Evolutionary conservation across 2,113 vertebrate genomes (phyloP).

Genomic region (Tupaia chinensis): DNA sequence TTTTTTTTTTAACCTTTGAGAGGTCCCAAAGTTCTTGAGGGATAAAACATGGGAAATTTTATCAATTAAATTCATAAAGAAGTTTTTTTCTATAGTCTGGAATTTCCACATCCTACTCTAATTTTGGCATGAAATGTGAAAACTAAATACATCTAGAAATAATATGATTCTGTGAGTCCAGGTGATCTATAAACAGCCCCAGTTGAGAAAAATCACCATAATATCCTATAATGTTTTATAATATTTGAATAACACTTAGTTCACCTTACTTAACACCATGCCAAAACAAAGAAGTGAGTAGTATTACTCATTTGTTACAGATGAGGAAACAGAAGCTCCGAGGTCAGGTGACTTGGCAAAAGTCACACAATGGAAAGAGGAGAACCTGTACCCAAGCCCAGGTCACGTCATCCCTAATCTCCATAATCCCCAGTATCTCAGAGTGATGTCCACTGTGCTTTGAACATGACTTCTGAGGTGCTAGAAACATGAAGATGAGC

Average conservation of each 20-base stretch:
- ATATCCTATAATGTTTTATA: not conserved
- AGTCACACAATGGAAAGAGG: not conserved
- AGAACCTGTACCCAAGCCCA: not conserved
- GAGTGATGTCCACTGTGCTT: not conserved
- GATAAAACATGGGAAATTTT: not conserved
- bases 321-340: not conserved
- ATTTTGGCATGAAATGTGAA: conserved; percentile 18
- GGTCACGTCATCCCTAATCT: not conserved
- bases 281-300: not conserved
- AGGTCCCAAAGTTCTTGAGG: not conserved
- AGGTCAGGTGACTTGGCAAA: not conserved
- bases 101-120: not conserved
- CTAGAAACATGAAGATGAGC: not conserved
- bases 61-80: not conserved
- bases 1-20: too few relatives aligned
- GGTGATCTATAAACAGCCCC: not conserved
- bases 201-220: not conserved
- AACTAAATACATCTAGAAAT: not conserved
- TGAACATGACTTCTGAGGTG: not conserved
- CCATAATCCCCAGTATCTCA: not conserved
- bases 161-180: not conserved
- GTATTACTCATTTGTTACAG: not conserved
- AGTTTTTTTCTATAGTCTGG: not conserved
- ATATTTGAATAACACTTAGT: not conserved
- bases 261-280: not conserved